These are phyloP conservation scores for Microtus ochrogaster DNA, from an alignment of 2,113 vertebrate genomes.

Conservation along the genomic window DNA sequence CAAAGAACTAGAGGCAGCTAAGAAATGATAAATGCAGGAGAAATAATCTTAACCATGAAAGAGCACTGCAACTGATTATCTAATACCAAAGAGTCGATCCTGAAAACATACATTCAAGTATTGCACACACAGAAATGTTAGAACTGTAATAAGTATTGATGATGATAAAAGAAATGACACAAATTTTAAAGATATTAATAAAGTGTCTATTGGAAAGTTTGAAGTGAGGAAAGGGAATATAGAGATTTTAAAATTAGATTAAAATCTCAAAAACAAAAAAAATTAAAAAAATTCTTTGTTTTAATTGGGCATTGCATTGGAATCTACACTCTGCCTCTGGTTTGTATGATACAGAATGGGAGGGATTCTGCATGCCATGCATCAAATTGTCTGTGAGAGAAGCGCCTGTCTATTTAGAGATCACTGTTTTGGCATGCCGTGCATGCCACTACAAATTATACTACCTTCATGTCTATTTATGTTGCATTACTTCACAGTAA, in stretches of 20 bases:
- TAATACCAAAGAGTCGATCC: neutral
- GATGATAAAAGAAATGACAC: neutral
- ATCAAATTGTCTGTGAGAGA: neutral
- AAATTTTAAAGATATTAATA: neutral
- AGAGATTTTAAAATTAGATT: neutral
- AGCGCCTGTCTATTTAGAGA: neutral
- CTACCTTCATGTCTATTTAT: neutral
- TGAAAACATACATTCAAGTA: neutral
- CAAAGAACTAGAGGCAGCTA: neutral
- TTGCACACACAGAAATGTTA: neutral
- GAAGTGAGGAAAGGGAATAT: neutral
- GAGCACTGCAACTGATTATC: neutral
- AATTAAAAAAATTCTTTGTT: neutral
- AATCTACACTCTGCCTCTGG: neutral
- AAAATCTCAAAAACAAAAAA: neutral
- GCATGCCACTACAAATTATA: neutral
- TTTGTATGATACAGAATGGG: neutral
- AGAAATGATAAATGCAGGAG: neutral
- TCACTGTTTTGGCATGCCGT: neutral
- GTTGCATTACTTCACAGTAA: neutral
- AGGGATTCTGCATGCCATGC: neutral
- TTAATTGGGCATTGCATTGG: neutral
- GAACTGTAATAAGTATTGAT: neutral
- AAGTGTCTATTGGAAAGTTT: neutral
- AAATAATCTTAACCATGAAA: neutral